A percentile compares a stretch with the other conserved stretches of the same genome.
Conservation (phyloP, 2,113 vertebrate genomes). For the Rhinogobius similis region DNA sequence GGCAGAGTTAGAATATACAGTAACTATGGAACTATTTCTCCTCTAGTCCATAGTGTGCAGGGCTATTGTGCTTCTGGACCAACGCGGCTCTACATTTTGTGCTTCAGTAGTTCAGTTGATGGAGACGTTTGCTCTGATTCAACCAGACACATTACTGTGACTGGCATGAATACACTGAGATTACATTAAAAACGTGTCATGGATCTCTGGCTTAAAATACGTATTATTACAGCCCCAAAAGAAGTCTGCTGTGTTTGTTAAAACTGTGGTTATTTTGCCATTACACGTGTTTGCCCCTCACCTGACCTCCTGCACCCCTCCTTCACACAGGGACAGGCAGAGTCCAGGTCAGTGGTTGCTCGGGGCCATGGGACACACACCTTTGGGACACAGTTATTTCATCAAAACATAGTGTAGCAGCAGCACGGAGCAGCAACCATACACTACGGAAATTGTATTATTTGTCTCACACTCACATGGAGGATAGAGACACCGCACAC, state of each 20-base stretch:
- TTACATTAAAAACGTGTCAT: background rate
- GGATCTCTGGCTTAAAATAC: background rate
- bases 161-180: background rate
- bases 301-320: background rate
- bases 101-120: background rate
- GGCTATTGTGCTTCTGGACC: background rate
- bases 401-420: background rate
- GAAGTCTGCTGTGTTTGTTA: background rate
- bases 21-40: background rate
- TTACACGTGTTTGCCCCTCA: background rate
- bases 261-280: too few relatives aligned
- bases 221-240: background rate
- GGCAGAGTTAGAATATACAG: background rate
- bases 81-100: background rate
- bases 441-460: too few relatives aligned
- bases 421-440: background rate
- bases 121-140: background rate
- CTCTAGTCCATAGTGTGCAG: background rate
- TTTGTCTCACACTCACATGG: too few relatives aligned
- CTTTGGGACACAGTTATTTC: background rate
- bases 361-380: constrained; percentile 1
- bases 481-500: too few relatives aligned
- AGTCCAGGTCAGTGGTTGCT: constrained; percentile 9
- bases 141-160: background rate
- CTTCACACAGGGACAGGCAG: background rate